phyloP scores from a whole-genome alignment of 1,140 invertebrate species.

The Ridgeia piscesae region DNA sequence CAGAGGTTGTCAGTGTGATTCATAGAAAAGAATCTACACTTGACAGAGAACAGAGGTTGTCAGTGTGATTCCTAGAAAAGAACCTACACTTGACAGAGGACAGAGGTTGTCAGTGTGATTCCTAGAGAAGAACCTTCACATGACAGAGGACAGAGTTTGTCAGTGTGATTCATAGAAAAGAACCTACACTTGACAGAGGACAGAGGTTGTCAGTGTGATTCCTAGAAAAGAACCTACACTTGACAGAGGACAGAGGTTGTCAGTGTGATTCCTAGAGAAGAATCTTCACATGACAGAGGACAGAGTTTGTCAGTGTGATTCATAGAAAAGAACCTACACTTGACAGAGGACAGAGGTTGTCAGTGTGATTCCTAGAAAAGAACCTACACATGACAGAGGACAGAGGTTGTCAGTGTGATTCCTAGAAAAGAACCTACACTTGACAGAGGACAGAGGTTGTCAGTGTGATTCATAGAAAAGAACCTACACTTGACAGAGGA shows the following conservation, averaged over 20 bases:
- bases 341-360: not conserved
- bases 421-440: too few relatives aligned
- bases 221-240: too few relatives aligned
- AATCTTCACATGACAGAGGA: too few relatives aligned
- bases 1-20: not conserved
- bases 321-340: too few relatives aligned
- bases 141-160: not conserved
- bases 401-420: not conserved
- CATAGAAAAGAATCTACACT: too few relatives aligned
- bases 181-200: too few relatives aligned
- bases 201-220: not conserved
- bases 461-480: not conserved
- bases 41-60: not conserved
- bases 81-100: too few relatives aligned
- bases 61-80: not conserved
- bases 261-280: not conserved
- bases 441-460: not conserved
- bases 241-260: not conserved
- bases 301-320: not conserved
- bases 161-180: not conserved
- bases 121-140: too few relatives aligned
- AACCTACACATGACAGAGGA: too few relatives aligned
- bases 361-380: not conserved
- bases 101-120: not conserved
- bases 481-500: too few relatives aligned